phyloP scores from a whole-genome alignment of 2,113 vertebrate species.

The Pomatorhinus ruficollis region DNA sequence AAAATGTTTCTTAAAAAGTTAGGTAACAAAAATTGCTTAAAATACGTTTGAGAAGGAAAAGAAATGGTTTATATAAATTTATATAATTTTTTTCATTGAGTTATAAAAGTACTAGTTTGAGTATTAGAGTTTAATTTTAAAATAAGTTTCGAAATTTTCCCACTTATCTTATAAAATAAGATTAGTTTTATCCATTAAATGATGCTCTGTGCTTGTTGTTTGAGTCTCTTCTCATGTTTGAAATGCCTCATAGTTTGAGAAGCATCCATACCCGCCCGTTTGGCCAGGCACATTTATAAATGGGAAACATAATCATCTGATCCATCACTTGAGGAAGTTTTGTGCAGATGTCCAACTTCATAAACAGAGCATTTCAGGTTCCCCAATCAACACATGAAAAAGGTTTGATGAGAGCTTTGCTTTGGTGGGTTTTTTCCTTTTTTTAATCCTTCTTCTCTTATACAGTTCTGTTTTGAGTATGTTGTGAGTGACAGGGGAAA shows the following conservation, averaged over 20 bases:
- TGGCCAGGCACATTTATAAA: neutral
- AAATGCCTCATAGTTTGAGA: neutral
- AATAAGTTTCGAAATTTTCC: neutral
- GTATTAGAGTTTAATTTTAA: neutral
- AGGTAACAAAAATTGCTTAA: neutral
- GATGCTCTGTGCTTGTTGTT: neutral
- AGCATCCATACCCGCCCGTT: accelerated
- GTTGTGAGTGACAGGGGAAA: neutral
- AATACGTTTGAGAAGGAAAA: neutral
- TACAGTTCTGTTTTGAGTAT: neutral
- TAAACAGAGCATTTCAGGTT: neutral
- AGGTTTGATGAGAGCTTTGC: neutral
- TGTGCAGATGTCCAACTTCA: too few species aligned
- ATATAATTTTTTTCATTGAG: neutral
- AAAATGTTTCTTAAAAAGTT: neutral
- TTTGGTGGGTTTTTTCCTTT: accelerated
- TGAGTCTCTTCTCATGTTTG: neutral
- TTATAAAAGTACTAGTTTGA: neutral
- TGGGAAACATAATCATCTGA: neutral
- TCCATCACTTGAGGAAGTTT: neutral
- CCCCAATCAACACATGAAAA: neutral
- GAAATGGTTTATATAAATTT: neutral
- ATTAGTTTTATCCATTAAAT: neutral
- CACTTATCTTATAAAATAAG: neutral
- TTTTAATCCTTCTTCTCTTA: neutral